These are phyloP conservation scores for Sminthurides aquaticus DNA, from an alignment of 2,888 invertebrate genomes.

Conservation along the genomic window DNA sequence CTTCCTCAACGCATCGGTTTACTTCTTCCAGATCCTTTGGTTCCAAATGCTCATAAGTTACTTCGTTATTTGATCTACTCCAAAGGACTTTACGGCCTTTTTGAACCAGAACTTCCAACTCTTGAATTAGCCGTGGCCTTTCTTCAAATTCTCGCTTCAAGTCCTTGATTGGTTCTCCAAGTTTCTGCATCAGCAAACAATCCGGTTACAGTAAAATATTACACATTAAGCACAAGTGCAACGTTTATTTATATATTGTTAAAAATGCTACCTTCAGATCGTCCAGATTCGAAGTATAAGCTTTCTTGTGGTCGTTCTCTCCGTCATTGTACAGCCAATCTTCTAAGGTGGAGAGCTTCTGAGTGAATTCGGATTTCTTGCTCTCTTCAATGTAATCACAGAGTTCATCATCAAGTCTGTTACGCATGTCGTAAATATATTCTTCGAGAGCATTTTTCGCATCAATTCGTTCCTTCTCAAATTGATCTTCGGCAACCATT, in stretches of 20 bases:
- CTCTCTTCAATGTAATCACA: conserved; percentile 66
- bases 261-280: conserved; percentile 52
- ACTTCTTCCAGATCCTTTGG: conserved; percentile 71
- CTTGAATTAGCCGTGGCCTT: conserved; percentile 70
- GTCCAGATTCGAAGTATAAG: conserved; percentile 54
- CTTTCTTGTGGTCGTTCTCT: conserved; percentile 77
- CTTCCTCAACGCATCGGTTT: conserved; percentile 60
- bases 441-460: conserved; percentile 96
- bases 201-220: too few relatives aligned
- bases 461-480: conserved; percentile 90
- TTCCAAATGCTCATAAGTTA: conserved; percentile 63
- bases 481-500: conserved; percentile 76
- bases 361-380: conserved; percentile 58
- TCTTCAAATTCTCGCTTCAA: conserved; percentile 73
- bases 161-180: conserved; percentile 83
- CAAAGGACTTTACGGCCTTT: conserved; percentile 72
- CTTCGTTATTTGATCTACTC: conserved; percentile 58
- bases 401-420: conserved; percentile 72
- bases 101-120: conserved; percentile 68
- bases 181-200: too few relatives aligned
- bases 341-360: conserved; percentile 74
- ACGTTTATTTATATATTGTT: background rate
- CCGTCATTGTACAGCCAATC: conserved; percentile 97
- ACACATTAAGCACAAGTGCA: background rate
- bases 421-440: conserved; percentile 92